Percentiles rank a stretch among this genome's conserved stretches.
Conservation (phyloP, 2,797 vertebrate genomes). For the Tokudaia muenninki region DNA sequence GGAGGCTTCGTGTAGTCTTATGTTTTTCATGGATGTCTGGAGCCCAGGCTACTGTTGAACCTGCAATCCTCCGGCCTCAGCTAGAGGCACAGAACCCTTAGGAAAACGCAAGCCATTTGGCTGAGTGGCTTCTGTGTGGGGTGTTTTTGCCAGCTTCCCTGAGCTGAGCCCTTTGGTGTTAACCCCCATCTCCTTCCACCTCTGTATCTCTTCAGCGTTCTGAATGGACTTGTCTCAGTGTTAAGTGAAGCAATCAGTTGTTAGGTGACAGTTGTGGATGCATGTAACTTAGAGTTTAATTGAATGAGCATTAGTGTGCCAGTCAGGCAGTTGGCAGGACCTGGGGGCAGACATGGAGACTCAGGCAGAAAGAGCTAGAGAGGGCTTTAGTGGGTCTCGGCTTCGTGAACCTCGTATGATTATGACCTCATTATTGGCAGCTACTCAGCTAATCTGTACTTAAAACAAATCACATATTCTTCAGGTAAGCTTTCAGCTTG, state of each 20-base stretch:
- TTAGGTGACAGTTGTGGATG: neutral
- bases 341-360: neutral
- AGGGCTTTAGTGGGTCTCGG: neutral
- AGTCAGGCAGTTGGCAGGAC: neutral
- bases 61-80: neutral
- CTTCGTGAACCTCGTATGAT: neutral
- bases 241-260: neutral
- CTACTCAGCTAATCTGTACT: neutral
- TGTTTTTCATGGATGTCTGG: neutral
- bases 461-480: neutral
- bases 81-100: neutral
- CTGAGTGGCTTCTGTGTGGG: too few species aligned
- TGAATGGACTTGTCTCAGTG: neutral
- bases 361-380: neutral
- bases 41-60: neutral
- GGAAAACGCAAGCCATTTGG: neutral
- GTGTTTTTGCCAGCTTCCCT: neutral
- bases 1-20: fast-evolving
- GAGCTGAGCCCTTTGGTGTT: neutral
- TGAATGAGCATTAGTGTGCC: neutral
- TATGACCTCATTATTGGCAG: neutral
- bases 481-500: neutral
- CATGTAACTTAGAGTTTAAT: neutral
- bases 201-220: neutral
- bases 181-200: neutral